Evolutionary conservation across 2,113 vertebrate species (phyloP).

Genomic region (Natator depressus): DNA sequence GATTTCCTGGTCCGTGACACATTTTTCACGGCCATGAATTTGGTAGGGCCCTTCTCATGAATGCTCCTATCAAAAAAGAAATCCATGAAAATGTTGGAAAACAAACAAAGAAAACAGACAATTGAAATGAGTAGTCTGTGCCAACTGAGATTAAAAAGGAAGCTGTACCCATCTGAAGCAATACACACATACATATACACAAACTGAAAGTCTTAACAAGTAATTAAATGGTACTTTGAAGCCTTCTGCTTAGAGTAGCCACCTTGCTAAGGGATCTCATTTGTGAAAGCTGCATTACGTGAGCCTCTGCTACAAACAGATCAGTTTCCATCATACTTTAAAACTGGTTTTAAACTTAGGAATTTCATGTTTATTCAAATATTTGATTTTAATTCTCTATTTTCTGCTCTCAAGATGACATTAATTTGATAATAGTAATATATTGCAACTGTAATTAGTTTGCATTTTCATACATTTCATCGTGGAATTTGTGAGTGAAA

Average conservation of each 20-base stretch:
- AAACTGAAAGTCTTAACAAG: slow-evolving; percentile 1
- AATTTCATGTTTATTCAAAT: not conserved
- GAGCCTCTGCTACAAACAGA: not conserved
- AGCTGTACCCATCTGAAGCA: not conserved
- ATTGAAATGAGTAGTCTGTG: not conserved
- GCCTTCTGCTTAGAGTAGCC: not conserved
- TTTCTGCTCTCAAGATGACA: not conserved
- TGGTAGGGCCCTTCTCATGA: too few species aligned
- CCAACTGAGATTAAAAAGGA: slow-evolving; percentile 2
- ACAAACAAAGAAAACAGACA: slow-evolving; percentile 24
- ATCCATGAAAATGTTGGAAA: not conserved
- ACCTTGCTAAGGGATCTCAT: not conserved
- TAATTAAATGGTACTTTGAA: not conserved
- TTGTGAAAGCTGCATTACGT: not conserved
- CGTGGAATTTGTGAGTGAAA: not conserved
- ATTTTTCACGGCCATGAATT: too few species aligned
- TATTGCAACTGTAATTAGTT: not conserved
- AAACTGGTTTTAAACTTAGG: not conserved
- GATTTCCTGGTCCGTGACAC: too few species aligned
- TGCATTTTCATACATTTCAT: not conserved
- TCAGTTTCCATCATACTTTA: not conserved
- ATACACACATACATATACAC: not conserved
- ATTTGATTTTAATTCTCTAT: not conserved
- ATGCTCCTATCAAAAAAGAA: not conserved
- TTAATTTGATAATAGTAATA: not conserved